These are phyloP conservation scores for Platorchestia sp. DNA, from an alignment of 1,140 invertebrate genomes.

Conservation along the genomic window DNA sequence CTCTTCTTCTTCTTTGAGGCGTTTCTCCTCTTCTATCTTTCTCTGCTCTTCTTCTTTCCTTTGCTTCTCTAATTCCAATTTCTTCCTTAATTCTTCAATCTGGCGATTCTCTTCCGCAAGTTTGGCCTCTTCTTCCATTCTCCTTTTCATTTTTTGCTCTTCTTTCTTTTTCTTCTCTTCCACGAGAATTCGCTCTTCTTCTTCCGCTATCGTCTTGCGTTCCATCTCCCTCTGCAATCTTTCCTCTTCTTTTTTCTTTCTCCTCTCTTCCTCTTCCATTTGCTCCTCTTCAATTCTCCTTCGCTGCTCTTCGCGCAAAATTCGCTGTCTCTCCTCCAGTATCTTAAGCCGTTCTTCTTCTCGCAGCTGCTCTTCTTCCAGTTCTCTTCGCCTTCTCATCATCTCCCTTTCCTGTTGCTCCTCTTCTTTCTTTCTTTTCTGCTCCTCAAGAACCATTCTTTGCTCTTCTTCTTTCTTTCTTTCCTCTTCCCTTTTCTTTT, in stretches of 20 bases:
- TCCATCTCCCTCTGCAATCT: neutral
- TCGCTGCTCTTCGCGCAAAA: neutral
- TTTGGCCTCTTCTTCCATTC: neutral
- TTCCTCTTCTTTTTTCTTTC: slow-evolving; percentile 1
- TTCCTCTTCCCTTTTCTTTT: slow-evolving; percentile 16
- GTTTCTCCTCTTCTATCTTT: slow-evolving; percentile 26
- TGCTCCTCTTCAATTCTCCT: slow-evolving; percentile 1
- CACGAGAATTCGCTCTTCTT: neutral
- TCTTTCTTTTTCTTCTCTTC: neutral
- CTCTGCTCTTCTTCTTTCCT: slow-evolving; percentile 33
- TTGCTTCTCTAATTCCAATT: slow-evolving; percentile 14
- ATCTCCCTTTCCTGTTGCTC: neutral
- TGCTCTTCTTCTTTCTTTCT: neutral
- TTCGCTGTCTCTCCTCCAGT: neutral
- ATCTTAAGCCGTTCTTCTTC: neutral
- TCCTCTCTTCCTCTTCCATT: slow-evolving; percentile 17
- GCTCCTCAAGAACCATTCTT: neutral
- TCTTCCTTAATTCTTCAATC: slow-evolving; percentile 19
- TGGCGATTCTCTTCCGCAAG: neutral
- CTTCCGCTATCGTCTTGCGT: neutral
- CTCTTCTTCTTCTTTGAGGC: slow-evolving; percentile 43
- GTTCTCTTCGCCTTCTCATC: neutral
- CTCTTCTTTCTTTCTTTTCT: slow-evolving; percentile 12
- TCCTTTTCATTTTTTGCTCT: neutral
- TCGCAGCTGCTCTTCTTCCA: neutral